A percentile compares a stretch with the other conserved stretches of the same genome.
Conservation (phyloP, 2,888 invertebrate genomes). For the Clunio marinus region DNA sequence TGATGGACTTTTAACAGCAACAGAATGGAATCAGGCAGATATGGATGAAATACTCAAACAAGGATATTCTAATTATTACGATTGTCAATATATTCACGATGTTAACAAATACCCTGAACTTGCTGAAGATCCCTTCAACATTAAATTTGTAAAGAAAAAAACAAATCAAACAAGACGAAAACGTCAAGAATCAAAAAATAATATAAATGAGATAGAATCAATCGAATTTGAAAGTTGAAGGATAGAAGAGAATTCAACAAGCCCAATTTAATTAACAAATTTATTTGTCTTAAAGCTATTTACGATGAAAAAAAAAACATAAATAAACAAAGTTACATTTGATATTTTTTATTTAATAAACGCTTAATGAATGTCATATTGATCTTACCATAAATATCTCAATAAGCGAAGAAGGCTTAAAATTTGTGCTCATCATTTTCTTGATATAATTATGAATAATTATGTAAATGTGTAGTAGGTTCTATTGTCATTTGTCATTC, state of each 20-base stretch:
- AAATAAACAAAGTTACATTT: not conserved
- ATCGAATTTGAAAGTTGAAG: conserved; percentile 19
- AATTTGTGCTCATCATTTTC: too few relatives aligned
- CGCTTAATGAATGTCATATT: conserved; percentile 32
- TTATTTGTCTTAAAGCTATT: too few relatives aligned
- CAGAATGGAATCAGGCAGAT: conserved; percentile 85
- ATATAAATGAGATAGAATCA: conserved; percentile 36
- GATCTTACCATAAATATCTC: too few relatives aligned
- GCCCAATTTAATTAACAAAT: too few relatives aligned
- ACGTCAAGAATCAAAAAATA: conserved; percentile 42
- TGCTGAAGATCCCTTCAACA: conserved; percentile 93
- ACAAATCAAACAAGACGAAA: conserved; percentile 63
- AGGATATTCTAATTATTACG: conserved; percentile 79
- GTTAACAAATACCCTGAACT: conserved; percentile 85
- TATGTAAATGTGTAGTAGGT: too few relatives aligned
- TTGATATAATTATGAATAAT: too few relatives aligned
- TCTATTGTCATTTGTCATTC: too few relatives aligned
- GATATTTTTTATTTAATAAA: conserved; percentile 22
- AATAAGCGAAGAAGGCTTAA: too few relatives aligned
- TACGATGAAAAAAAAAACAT: not conserved
- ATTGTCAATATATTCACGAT: conserved; percentile 88
- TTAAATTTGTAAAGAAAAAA: conserved; percentile 81
- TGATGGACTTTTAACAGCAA: conserved; percentile 67
- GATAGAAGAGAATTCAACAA: too few relatives aligned
- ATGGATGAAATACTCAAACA: conserved; percentile 82